A percentile compares a stretch with the other conserved stretches of the same genome.
These are phyloP conservation scores for Pogonophryne albipinna DNA, from an alignment of 2,797 vertebrate genomes.

Conservation along the genomic window DNA sequence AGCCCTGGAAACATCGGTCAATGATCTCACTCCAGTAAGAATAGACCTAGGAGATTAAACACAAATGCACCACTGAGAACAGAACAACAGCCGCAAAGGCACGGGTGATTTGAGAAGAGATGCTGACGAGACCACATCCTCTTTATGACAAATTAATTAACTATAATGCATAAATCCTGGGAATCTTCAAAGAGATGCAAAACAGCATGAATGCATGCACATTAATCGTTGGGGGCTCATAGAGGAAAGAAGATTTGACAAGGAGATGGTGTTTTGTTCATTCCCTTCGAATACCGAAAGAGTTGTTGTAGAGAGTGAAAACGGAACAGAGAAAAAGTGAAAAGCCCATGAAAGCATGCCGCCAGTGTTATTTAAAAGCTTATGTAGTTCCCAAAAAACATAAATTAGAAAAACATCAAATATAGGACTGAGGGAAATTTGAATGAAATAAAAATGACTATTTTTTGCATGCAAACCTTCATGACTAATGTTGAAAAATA, in stretches of 20 bases:
- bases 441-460: not conserved
- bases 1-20: constrained; percentile 63
- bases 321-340: not conserved
- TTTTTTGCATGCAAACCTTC: not conserved
- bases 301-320: constrained; percentile 1
- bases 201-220: not conserved
- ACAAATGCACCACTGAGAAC: constrained; percentile 59
- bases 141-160: constrained; percentile 15
- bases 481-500: constrained; percentile 17
- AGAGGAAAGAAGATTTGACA: not conserved
- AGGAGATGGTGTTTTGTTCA: constrained; percentile 12
- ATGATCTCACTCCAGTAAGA: constrained; percentile 65
- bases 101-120: constrained; percentile 31
- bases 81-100: constrained; percentile 38
- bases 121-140: constrained; percentile 13
- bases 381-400: constrained; percentile 1
- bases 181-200: not conserved
- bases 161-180: not conserved
- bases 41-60: constrained; percentile 71
- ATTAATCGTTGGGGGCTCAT: too few relatives aligned
- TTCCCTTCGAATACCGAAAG: constrained; percentile 2
- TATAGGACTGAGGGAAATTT: not conserved
- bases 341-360: not conserved
- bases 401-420: not conserved
- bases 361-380: not conserved